These are phyloP conservation scores for Pseudomyrmex sp. DNA, from an alignment of 1,140 invertebrate genomes.

Conservation along the genomic window DNA sequence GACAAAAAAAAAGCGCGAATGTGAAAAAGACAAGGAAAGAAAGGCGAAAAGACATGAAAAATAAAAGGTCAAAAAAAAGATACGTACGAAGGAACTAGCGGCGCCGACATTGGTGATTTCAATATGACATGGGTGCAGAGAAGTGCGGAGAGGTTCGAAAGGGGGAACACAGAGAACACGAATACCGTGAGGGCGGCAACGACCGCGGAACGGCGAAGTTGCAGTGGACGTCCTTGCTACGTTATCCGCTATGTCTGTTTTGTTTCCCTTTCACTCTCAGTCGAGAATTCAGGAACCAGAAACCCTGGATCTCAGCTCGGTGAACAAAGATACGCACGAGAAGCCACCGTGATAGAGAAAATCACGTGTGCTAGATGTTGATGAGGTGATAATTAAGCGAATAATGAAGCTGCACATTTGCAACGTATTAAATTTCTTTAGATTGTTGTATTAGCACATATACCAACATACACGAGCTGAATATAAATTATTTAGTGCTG, in stretches of 20 bases:
- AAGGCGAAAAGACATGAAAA: slow-evolving; percentile 4
- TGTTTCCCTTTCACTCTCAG: slow-evolving; percentile 85
- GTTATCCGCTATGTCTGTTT: slow-evolving; percentile 81
- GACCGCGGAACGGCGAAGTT: slow-evolving; percentile 67
- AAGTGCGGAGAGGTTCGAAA: too few species aligned
- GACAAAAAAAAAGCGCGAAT: slow-evolving; percentile 1
- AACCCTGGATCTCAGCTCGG: slow-evolving; percentile 77
- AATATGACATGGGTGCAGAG: not conserved
- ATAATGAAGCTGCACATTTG: not conserved
- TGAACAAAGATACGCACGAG: slow-evolving; percentile 74
- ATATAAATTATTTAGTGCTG: slow-evolving; percentile 20
- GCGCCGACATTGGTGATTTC: not conserved
- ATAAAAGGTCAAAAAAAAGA: not conserved
- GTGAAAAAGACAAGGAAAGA: not conserved
- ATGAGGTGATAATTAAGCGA: slow-evolving; percentile 24
- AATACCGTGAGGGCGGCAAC: slow-evolving; percentile 79
- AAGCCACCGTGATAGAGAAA: not conserved
- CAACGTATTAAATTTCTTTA: slow-evolving; percentile 13
- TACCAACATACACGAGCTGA: too few species aligned
- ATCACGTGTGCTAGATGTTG: slow-evolving; percentile 16
- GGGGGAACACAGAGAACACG: slow-evolving; percentile 45
- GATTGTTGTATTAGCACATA: not conserved
- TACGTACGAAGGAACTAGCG: not conserved
- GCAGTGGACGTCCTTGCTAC: slow-evolving; percentile 85
- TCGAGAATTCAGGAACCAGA: slow-evolving; percentile 80